Base-by-base conservation (phyloP, 2,888 invertebrate species). In the Malthinus flaveolus region DNA sequence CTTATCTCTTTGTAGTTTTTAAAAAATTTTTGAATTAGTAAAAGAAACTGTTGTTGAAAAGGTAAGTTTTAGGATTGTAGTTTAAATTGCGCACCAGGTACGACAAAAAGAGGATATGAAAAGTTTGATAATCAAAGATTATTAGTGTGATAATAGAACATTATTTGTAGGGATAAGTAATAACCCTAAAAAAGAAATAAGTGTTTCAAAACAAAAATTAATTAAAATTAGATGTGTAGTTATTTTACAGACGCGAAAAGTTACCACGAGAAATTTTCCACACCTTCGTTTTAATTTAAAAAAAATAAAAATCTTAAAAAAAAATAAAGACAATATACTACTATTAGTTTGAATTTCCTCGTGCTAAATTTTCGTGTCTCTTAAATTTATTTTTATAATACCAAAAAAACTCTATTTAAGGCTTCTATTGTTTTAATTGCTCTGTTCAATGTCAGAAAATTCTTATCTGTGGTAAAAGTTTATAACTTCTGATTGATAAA, bases 331-430 rank as follows among this genome's bases (percentile, higher is more conserved):
- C 39, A 42, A 42, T 42, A 42, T 23, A 11, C 12, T 4, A 9
- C 15, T 13, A 42, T 4, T 5, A 6, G 23, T 23, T 23, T 23
- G 12, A 15, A 15, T 8, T 1, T 1, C 11, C 39, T 42, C n/a
- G 39, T 23, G 39, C 12, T 3, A 6, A 11, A n/a, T 15, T 42
- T 15, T 42, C 39, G n/a, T 13, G 23, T 42, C 39, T 15, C 23
- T 58, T 52, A 49, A 54, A 59, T 52, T 59, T 59, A 59, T 59
- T 59, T 59, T 59, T 59, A 59, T 59, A 59, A 59, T 52, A 46
- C 32, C 44, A 32, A 42, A 50, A 32, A 15, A 47, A 46, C 48
- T 15, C 23, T 23, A 52, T 52, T 58, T 47, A 37, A 55, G 23
- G 57, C 57, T 58, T 52, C 35, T 50, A 52, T 58, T 23, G 52